Percentiles rank a stretch among this genome's conserved stretches.
Conservation (phyloP, 2,888 invertebrate species). For the Lochmaea capreae region DNA sequence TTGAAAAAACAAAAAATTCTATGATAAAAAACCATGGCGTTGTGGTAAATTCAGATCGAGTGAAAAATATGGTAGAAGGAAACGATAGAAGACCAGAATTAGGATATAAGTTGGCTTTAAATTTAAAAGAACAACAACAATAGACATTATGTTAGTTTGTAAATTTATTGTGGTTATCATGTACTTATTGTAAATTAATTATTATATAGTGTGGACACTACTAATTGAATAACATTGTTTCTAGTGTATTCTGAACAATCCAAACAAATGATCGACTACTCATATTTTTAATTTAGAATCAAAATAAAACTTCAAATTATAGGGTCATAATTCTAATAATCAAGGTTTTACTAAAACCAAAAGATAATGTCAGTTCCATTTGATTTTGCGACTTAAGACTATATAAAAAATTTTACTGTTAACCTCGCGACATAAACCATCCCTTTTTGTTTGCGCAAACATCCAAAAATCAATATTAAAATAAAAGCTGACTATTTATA, state of each 20-base stretch:
- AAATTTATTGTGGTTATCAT: constrained; percentile 6
- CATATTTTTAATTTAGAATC: not conserved
- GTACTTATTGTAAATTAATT: constrained; percentile 24
- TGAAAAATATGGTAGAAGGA: constrained; percentile 86
- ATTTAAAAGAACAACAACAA: constrained; percentile 69
- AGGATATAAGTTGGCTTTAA: constrained; percentile 87
- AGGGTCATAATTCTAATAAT: no score
- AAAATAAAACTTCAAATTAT: no score
- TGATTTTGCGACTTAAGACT: no score
- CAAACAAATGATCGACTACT: not conserved
- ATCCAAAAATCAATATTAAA: no score
- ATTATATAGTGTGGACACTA: not conserved
- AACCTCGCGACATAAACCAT: no score
- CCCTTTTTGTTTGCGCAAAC: no score
- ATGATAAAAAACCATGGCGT: constrained; percentile 81
- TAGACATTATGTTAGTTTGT: not conserved
- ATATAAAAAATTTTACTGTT: no score
- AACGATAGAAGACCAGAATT: constrained; percentile 86
- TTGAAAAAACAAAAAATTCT: constrained; percentile 81
- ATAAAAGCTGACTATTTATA: no score
- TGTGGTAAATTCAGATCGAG: constrained; percentile 81
- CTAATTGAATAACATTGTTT: not conserved
- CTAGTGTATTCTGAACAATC: not conserved
- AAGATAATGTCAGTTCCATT: no score
- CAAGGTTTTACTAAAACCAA: no score